Evolutionary conservation across 2,888 invertebrate genomes (phyloP).

Genomic region (Rhaphigaster nebulosa): DNA sequence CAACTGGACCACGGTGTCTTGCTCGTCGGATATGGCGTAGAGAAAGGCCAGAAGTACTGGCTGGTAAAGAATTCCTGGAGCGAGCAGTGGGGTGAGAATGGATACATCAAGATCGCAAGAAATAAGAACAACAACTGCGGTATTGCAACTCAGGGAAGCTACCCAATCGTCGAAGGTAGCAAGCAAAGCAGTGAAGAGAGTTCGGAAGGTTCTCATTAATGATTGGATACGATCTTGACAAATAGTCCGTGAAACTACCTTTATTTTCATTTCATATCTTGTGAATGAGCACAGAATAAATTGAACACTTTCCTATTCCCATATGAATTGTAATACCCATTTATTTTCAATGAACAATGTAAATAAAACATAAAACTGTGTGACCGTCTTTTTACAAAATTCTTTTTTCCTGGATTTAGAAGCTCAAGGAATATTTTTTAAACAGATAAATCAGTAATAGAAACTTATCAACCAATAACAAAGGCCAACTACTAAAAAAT

Average conservation of each 20-base stretch:
- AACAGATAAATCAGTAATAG: neutral
- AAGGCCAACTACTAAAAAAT: too few relatives aligned
- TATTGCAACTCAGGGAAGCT: constrained; percentile 70
- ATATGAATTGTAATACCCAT: neutral
- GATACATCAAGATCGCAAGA: constrained; percentile 70
- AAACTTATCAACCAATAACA: neutral
- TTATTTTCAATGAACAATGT: neutral
- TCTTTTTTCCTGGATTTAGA: neutral
- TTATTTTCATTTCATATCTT: neutral
- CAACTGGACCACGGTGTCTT: constrained; percentile 72
- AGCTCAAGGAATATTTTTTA: neutral
- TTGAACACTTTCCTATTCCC: neutral
- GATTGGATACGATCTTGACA: neutral
- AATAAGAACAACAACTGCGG: constrained; percentile 71
- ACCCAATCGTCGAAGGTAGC: constrained; percentile 67
- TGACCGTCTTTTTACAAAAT: neutral
- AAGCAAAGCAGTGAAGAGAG: neutral
- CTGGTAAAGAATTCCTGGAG: constrained; percentile 73
- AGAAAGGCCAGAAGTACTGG: constrained; percentile 70
- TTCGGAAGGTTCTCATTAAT: neutral
- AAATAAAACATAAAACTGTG: neutral
- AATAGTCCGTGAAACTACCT: neutral
- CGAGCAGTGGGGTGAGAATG: constrained; percentile 70
- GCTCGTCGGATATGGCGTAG: constrained; percentile 71
- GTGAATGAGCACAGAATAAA: neutral